These are phyloP conservation scores for Hydropsyche tenuis DNA, from an alignment of 1,140 invertebrate genomes.

Conservation along the genomic window DNA sequence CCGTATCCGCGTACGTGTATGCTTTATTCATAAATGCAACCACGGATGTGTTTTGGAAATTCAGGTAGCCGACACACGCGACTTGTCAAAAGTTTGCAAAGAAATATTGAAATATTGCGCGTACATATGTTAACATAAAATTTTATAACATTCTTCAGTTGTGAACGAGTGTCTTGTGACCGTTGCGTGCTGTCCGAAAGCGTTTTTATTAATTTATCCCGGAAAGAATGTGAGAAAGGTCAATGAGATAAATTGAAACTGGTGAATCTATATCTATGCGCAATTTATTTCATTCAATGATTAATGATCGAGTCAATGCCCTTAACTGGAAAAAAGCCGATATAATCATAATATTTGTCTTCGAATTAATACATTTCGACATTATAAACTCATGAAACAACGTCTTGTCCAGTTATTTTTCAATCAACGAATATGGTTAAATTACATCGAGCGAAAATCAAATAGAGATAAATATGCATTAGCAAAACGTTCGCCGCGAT, in stretches of 20 bases:
- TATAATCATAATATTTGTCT: too few species aligned
- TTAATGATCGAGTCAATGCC: slow-evolving; percentile 19
- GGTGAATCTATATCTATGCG: slow-evolving; percentile 20
- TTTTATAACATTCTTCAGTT: too few species aligned
- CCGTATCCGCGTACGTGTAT: not conserved
- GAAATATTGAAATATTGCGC: not conserved
- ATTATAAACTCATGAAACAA: too few species aligned
- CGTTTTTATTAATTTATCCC: slow-evolving; percentile 6
- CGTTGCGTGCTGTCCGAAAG: not conserved
- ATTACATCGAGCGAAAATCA: too few species aligned
- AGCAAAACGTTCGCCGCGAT: not conserved
- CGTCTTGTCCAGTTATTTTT: too few species aligned
- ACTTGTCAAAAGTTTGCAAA: not conserved
- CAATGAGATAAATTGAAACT: slow-evolving; percentile 14
- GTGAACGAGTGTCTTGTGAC: too few species aligned
- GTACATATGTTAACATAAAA: too few species aligned
- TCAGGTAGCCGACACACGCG: slow-evolving; percentile 5
- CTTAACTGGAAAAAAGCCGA: not conserved
- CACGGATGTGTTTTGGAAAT: not conserved
- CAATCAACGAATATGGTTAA: too few species aligned
- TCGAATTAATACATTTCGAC: too few species aligned
- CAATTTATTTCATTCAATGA: slow-evolving; percentile 16
- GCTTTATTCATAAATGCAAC: slow-evolving; percentile 17
- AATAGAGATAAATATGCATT: too few species aligned
- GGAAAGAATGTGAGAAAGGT: slow-evolving; percentile 27